Evolutionary conservation across 2,797 vertebrate genomes (phyloP).

Genomic region (Leucoraja ocellata): DNA sequence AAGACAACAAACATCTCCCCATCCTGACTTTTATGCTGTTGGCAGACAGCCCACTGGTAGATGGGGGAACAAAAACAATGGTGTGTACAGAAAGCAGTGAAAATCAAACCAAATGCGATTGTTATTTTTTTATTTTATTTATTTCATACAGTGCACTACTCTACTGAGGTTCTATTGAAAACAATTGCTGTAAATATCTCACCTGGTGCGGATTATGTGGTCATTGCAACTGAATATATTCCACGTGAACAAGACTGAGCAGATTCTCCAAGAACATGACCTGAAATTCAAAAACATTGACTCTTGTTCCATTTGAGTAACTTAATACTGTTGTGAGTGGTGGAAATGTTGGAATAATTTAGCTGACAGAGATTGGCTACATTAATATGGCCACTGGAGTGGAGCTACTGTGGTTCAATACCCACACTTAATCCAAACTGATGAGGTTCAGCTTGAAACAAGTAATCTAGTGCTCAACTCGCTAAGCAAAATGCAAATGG

Average conservation of each 20-base stretch:
- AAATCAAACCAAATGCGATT: background rate
- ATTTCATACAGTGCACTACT: background rate
- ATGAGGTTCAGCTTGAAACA: background rate
- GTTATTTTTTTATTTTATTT: constrained; percentile 13
- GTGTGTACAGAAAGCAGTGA: background rate
- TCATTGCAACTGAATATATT: background rate
- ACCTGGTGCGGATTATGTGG: background rate
- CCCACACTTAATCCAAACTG: background rate
- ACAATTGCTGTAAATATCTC: background rate
- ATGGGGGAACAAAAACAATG: background rate
- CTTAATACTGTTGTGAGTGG: background rate
- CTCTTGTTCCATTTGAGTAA: constrained; percentile 10
- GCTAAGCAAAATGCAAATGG: background rate
- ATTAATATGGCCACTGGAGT: background rate
- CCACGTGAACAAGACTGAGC: background rate
- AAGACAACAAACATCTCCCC: constrained; percentile 30
- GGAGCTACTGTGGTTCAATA: background rate
- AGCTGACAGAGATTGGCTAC: background rate
- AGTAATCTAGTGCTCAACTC: background rate
- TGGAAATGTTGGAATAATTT: constrained; percentile 12
- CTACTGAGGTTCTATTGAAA: background rate
- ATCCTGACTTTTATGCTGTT: constrained; percentile 27
- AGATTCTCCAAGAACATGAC: background rate
- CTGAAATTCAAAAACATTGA: background rate
- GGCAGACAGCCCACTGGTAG: constrained; percentile 22